These are phyloP conservation scores for Brenthis daphne DNA, from an alignment of 2,888 invertebrate genomes.

Conservation along the genomic window DNA sequence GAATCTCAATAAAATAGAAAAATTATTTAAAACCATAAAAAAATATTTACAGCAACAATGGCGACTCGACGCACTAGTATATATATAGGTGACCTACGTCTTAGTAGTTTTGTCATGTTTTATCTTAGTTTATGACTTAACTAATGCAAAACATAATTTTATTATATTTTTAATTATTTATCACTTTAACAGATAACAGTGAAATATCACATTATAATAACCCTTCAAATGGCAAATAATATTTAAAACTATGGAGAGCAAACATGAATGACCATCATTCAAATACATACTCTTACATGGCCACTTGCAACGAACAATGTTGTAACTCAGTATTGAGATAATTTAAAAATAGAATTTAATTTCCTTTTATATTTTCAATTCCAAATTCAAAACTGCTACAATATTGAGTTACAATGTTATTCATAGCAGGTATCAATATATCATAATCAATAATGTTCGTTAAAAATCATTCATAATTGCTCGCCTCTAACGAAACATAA, in stretches of 20 bases:
- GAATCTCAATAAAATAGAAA: slow-evolving; percentile 11
- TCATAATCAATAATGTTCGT: not conserved
- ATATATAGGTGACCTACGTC: slow-evolving; percentile 42
- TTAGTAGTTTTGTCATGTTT: slow-evolving; percentile 64
- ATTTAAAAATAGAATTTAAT: no score
- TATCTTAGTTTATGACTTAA: slow-evolving; percentile 64
- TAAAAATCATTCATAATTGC: slow-evolving; percentile 11
- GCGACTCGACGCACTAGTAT: slow-evolving; percentile 1
- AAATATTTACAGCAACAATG: slow-evolving; percentile 57
- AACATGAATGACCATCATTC: not conserved
- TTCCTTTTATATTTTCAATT: no score
- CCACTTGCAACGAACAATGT: no score
- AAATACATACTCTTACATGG: no score
- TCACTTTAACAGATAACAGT: slow-evolving; percentile 79
- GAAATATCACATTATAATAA: slow-evolving; percentile 79
- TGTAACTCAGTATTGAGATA: no score
- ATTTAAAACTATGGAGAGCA: slow-evolving; percentile 47
- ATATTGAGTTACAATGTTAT: no score
- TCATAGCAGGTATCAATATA: no score
- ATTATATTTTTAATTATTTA: slow-evolving; percentile 59
- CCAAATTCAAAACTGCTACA: no score
- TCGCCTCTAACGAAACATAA: slow-evolving; percentile 40
- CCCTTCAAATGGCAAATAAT: slow-evolving; percentile 68
- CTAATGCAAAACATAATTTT: slow-evolving; percentile 60
- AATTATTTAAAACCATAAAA: slow-evolving; percentile 1